Conservation (phyloP, 2,888 invertebrate genomes). For the Xanthorhoe designata region DNA sequence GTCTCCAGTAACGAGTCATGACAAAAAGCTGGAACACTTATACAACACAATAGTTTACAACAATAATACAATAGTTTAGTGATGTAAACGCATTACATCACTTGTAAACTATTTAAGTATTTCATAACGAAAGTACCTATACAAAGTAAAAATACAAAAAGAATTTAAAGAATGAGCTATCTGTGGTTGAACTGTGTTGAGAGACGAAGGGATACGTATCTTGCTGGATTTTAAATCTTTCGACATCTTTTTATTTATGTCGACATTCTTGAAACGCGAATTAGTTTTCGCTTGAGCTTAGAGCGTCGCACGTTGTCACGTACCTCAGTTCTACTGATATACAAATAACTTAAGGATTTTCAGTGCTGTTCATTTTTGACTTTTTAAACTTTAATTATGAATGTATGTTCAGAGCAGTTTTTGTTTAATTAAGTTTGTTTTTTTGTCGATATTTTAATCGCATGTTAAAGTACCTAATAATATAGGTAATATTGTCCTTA, state of each 20-base stretch:
- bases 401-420: too few species aligned
- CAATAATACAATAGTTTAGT: too few species aligned
- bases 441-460: too few species aligned
- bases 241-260: conserved; percentile 37
- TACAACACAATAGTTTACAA: too few species aligned
- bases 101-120: too few species aligned
- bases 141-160: neutral
- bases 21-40: conserved; percentile 15
- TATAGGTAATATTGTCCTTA: too few species aligned
- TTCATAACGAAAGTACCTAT: neutral
- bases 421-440: too few species aligned
- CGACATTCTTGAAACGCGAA: conserved; percentile 36
- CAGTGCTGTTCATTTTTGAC: neutral
- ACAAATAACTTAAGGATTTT: conserved; percentile 3
- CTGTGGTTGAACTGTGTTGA: conserved; percentile 2
- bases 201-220: conserved; percentile 17
- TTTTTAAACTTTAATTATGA: too few species aligned
- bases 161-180: conserved; percentile 8
- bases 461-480: too few species aligned
- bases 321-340: conserved; percentile 4
- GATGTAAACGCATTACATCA: too few species aligned
- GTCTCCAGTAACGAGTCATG: conserved; percentile 9
- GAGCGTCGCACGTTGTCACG: conserved; percentile 23
- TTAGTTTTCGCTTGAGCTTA: conserved; percentile 32
- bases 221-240: conserved; percentile 28